Evolutionary conservation across 2,113 vertebrate genomes (phyloP).

Genomic region (Pionites leucogaster): DNA sequence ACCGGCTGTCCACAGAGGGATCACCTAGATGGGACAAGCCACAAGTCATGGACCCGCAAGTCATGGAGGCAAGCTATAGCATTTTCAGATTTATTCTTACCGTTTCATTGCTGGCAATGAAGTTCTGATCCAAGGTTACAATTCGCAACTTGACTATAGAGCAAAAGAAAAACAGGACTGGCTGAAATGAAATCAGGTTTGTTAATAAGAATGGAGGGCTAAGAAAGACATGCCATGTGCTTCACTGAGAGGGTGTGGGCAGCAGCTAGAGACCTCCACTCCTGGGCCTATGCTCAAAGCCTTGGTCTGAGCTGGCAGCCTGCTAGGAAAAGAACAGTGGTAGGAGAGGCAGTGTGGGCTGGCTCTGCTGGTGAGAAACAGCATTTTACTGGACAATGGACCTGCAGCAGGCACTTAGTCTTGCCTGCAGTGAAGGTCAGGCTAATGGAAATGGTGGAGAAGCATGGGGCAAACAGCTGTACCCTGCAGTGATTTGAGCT

Average conservation of each 20-base stretch:
- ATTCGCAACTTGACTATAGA: slow-evolving; percentile 38
- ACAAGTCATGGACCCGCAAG: background rate
- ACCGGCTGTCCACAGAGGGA: background rate
- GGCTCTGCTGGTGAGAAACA: background rate
- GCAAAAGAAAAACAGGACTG: slow-evolving; percentile 1
- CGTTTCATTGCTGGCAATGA: slow-evolving; percentile 27
- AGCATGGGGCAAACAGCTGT: background rate
- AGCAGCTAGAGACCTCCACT: background rate
- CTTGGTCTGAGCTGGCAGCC: background rate
- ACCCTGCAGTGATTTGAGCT: background rate
- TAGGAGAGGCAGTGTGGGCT: background rate
- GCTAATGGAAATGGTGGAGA: background rate
- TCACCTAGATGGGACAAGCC: background rate
- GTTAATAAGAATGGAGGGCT: background rate
- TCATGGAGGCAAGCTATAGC: background rate
- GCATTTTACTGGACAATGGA: background rate
- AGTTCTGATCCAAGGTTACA: slow-evolving; percentile 56
- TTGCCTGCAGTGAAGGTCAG: background rate
- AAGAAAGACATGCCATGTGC: background rate
- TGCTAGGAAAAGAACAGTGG: background rate
- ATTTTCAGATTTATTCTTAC: slow-evolving; percentile 16
- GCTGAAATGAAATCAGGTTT: background rate
- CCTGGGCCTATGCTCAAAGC: background rate
- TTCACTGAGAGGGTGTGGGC: background rate
- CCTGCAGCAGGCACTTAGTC: background rate